phyloP scores from a whole-genome alignment of 2,888 invertebrate genomes.

The Troides helena region DNA sequence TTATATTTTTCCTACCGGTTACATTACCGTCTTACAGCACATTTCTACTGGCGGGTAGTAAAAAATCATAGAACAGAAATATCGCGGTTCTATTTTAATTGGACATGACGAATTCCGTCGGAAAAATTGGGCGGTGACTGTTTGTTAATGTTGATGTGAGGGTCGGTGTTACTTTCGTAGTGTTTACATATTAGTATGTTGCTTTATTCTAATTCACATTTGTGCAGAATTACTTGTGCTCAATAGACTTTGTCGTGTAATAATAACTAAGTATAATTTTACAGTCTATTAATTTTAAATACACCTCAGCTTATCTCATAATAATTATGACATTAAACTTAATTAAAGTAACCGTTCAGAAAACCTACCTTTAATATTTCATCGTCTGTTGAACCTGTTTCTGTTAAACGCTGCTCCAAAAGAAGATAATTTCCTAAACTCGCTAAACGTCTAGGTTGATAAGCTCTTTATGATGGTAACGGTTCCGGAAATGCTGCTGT shows the following conservation, averaged over 20 bases:
- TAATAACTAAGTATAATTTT: neutral
- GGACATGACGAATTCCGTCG: conserved; percentile 71
- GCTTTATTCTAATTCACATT: neutral
- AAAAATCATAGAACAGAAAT: conserved; percentile 48
- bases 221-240: neutral
- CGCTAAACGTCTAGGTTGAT: too few relatives aligned
- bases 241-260: neutral
- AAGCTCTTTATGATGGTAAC: too few relatives aligned
- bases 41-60: conserved; percentile 15
- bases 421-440: too few relatives aligned
- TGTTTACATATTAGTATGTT: conserved; percentile 22
- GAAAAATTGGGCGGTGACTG: conserved; percentile 69
- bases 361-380: neutral
- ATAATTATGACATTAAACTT: neutral
- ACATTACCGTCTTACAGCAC: conserved; percentile 1
- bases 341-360: neutral
- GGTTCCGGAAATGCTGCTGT: too few relatives aligned
- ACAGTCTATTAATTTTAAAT: neutral
- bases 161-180: conserved; percentile 34
- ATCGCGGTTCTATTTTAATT: conserved; percentile 70
- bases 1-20: conserved; percentile 12
- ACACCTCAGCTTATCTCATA: neutral
- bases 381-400: too few relatives aligned
- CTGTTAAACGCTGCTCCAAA: too few relatives aligned
- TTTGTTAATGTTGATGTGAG: conserved; percentile 60